Base-by-base conservation (phyloP, 2,113 vertebrate species). In the Neotragus pygmaeus region DNA sequence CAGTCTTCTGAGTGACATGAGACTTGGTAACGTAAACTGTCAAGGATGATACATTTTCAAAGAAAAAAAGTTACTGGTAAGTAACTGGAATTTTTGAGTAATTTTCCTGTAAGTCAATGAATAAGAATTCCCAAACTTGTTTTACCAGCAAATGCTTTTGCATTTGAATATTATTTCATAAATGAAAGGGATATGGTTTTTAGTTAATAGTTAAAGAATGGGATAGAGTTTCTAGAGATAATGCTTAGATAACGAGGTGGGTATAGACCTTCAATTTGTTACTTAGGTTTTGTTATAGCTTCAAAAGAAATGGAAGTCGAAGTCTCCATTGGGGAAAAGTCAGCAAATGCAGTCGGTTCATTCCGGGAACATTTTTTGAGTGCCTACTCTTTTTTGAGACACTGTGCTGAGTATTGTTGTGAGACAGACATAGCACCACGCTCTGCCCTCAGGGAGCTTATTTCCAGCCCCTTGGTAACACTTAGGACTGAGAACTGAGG, bases 11-110 rank as follows among this genome's bases (percentile, higher is more conserved):
- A 78, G 90, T 51, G 60, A 70, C 78, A 27, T 33, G 43, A 96
- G 19, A 73, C 49, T 90, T 85, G 88, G 57, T 64, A 90, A 57
- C 4, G 10, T 75, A 77, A 95, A 93, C 73, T 94, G 64, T 97
- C 95, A 95, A 98, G 95, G 93, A 96, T 95, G 97, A 97, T 96
- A 96, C 96, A 95, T 88, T 93, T 95, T 97, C 97, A 98, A 96
- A 97, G 96, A 96, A 96, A 97, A 89, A 70, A 94, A 87, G 84
- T 98, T 97, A 91, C 94, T 97, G 94, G 55, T 97, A 96, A 97
- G 98, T 95, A 97, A 97, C 82, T 97, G 93, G 98, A 73, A 95
- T 70, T 96, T 97, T 97, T 95, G 86, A 96, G 60, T 97, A 90
- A 82, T 94, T 96, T 97, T 97, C 33, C 73, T 97, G 6, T 96